Conservation (phyloP, 2,797 vertebrate species). For the Chaetophractus vellerosus region DNA sequence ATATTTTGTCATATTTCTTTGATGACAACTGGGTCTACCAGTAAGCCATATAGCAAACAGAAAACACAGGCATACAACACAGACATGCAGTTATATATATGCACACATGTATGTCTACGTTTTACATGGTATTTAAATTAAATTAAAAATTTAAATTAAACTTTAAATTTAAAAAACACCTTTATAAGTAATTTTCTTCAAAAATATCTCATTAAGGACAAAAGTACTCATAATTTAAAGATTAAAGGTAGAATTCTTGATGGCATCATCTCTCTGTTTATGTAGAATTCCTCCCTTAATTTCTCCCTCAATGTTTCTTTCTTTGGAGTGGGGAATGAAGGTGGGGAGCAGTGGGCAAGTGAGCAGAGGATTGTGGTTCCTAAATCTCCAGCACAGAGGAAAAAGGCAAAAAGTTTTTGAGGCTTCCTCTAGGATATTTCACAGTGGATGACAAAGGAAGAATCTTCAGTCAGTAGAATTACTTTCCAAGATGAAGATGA, state of each 20-base stretch:
- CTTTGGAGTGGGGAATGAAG: fast-evolving
- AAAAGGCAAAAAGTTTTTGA: background rate
- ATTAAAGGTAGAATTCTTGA: background rate
- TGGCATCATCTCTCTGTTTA: background rate
- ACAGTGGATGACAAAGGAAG: background rate
- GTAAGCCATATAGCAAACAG: background rate
- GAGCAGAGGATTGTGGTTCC: background rate
- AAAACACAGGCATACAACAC: no score
- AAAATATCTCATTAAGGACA: background rate
- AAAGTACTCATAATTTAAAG: background rate
- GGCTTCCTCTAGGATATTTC: background rate
- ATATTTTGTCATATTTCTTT: background rate
- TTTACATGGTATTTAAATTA: background rate
- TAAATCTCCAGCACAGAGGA: background rate
- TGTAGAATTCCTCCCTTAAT: no score
- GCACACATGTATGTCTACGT: background rate
- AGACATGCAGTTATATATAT: background rate
- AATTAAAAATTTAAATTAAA: background rate
- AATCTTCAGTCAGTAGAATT: background rate
- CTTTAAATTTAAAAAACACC: background rate
- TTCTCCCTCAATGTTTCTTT: background rate
- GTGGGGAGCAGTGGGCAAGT: background rate
- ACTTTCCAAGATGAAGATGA: background rate
- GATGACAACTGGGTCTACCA: background rate
- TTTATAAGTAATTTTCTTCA: background rate